Base-by-base conservation (phyloP, 2,888 invertebrate species). In the Noctua janthe region DNA sequence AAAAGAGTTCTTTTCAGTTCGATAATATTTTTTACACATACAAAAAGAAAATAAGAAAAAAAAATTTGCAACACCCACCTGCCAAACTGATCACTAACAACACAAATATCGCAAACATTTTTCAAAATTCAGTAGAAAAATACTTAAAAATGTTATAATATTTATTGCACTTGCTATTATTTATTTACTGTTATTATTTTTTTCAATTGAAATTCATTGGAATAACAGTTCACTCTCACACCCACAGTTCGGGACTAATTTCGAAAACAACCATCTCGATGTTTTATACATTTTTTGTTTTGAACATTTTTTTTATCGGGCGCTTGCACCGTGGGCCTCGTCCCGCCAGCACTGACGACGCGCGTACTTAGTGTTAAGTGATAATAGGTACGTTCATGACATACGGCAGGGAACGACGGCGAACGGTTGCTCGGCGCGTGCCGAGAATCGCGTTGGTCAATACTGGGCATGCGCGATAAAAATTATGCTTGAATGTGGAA, bases 201-300 rank as follows among this genome's bases (percentile, higher is more conserved):
- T 62, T 80, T 81, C 47, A 71, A 72, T 76, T 73, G 2, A n/a
- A 20, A 80, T 51, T 83, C 78, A 85, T 87, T 76, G 78, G 79
- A 74, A 78, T 51, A 67, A 80, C 71, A 83, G 87, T 86, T 80
- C 91, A 91, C 92, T 86, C 81, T 87, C 81, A 89, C 93, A 91
- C 91, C 87, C 89, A 87, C 91, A 69, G 83, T 81, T 79, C 84
- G 81, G 80, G 87, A 95, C 93, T 95, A 93, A 92, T 83, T 84
- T 83, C 80, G 76, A 85, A 87, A 89, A 77, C 83, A 56, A 71
- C 75, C 85, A 85, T 81, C 83, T 69, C 83, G 89, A 91, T 89
- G 90, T 95, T 95, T 93, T 95, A 95, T 95, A 94, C 93, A 94
- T 94, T 90, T 92, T 92, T 89, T 87, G 80, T 82, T 85, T 83